Base-by-base conservation (phyloP, 1,140 invertebrate species). In the Hyles vespertilio region DNA sequence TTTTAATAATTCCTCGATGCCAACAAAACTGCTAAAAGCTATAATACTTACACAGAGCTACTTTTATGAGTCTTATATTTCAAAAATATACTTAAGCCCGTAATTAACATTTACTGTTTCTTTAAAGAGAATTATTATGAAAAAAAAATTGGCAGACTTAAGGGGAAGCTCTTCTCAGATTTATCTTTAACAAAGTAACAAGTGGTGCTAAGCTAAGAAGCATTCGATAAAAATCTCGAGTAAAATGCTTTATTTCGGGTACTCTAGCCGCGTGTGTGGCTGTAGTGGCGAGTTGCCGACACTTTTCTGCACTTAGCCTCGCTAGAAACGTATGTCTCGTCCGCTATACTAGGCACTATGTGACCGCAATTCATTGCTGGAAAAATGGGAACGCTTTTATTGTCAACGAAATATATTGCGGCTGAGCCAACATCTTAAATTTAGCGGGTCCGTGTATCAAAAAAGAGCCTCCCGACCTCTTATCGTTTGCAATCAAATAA, bases 401-500 rank as follows among this genome's bases (percentile, higher is more conserved):
- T 69, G 67, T 70, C 68, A 70, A 75, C 70, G 66, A 75, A 73
- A 79, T 81, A 81, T 74, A 82, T 80, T 67, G 70, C 65, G 53
- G 62, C 58, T 56, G 63, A 67, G 2, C 36, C 36, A 63, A 55
- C 63, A 59, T 58, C 65, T 59, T 51, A 52, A 7, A 43, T 56
- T 9, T 48, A n/a, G 10, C 22, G 45, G 33, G 54, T 36, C 32
- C 22, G 9, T 54, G 44, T 56, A 60, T 68, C 69, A 76, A 69
- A 74, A 79, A 68, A 74, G 71, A 79, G 70, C 61, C 70, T 43
- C 40, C 34, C 6, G 55, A 46, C 33, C 32, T 55, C 65, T 77
- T 79, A 67, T 77, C 67, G 68, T 58, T 70, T 67, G 72, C 75
- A 80, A 81, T 84, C 79, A 84, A 61, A 63, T 69, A 65, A 73